These are phyloP conservation scores for Dinomys branickii DNA, from an alignment of 2,113 vertebrate genomes.

Conservation along the genomic window DNA sequence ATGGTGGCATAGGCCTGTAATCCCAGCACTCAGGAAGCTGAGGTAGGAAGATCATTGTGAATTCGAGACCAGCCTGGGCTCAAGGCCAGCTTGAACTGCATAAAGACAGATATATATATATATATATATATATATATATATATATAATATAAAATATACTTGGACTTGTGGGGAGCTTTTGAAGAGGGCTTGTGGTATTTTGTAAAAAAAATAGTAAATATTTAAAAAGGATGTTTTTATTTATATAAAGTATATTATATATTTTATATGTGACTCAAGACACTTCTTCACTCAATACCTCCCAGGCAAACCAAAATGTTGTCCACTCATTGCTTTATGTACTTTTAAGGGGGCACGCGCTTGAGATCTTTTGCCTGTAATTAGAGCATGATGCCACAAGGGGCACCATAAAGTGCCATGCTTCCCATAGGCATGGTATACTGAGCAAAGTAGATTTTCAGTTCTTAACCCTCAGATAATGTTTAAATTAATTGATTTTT, in stretches of 20 bases:
- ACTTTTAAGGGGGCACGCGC: not conserved
- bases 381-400: constrained; percentile 36
- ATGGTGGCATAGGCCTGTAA: too few relatives aligned
- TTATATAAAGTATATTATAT: not conserved
- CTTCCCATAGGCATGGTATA: not conserved
- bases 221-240: not conserved
- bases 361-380: constrained; percentile 47
- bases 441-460: constrained; percentile 25
- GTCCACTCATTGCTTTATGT: not conserved
- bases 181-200: not conserved
- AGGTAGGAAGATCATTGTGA: too few relatives aligned
- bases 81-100: too few relatives aligned
- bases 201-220: not conserved
- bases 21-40: too few relatives aligned
- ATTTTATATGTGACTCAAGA: not conserved
- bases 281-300: not conserved
- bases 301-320: not conserved
- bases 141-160: too few relatives aligned
- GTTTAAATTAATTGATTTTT: constrained; percentile 39
- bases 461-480: constrained; percentile 48
- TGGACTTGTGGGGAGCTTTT: not conserved
- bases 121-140: too few relatives aligned
- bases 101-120: too few relatives aligned
- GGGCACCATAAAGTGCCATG: not conserved
- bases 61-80: too few relatives aligned